phyloP scores from a whole-genome alignment of 2,888 invertebrate genomes.

The Yponomeuta sedellus region DNA sequence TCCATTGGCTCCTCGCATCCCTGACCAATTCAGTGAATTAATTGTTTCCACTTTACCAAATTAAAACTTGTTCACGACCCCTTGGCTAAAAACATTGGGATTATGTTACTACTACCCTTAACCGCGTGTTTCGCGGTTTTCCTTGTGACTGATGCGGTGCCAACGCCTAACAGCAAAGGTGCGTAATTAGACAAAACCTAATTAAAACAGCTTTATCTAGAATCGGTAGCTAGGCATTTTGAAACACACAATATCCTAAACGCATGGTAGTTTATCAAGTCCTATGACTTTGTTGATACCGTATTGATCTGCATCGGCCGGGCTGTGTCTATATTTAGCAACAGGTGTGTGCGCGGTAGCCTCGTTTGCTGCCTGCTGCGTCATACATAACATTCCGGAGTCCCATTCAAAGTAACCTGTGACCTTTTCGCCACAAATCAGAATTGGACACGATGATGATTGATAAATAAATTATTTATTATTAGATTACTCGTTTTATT shows the following conservation, averaged over 20 bases:
- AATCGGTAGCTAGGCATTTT: neutral
- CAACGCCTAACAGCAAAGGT: conserved; percentile 67
- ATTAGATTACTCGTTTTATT: too few species aligned
- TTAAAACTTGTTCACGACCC: neutral
- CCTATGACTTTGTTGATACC: neutral
- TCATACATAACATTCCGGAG: conserved; percentile 40
- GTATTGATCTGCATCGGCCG: conserved; percentile 53
- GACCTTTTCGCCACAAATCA: conserved; percentile 39
- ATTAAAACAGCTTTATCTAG: neutral
- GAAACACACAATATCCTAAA: neutral
- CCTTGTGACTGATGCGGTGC: conserved; percentile 48
- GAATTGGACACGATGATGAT: conserved; percentile 25
- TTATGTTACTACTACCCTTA: conserved; percentile 57
- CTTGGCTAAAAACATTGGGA: neutral
- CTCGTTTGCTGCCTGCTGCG: conserved; percentile 35
- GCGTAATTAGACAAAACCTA: conserved; percentile 23
- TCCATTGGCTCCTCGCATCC: conserved; percentile 26
- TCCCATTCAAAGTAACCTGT: conserved; percentile 30
- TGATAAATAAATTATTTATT: neutral
- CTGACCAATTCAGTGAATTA: neutral
- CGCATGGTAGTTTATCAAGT: neutral
- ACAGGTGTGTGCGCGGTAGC: conserved; percentile 56
- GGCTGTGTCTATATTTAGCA: conserved; percentile 66
- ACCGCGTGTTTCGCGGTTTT: conserved; percentile 68
- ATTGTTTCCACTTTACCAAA: neutral